Percentiles rank a stretch among this genome's conserved stretches.
phyloP scores from a whole-genome alignment of 2,888 invertebrate species.

The Oscheius sp. region DNA sequence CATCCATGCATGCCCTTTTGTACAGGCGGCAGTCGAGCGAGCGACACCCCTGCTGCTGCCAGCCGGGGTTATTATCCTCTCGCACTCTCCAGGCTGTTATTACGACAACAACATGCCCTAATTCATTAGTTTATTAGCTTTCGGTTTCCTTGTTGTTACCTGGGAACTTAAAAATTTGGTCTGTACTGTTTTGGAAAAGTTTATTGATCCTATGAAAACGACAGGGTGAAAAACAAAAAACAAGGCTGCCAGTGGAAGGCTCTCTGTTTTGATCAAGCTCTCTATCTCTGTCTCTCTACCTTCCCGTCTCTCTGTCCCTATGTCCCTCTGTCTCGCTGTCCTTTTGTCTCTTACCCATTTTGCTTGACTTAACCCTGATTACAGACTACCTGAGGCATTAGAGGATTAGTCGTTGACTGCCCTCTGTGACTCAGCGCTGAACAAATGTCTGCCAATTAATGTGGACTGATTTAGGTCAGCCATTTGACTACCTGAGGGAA shows the following conservation, averaged over 20 bases:
- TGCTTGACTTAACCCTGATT: not conserved
- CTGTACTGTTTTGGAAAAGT: no score
- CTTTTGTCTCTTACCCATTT: no score
- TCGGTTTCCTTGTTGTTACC: not conserved
- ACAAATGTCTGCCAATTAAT: constrained; percentile 30
- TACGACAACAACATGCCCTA: constrained; percentile 25
- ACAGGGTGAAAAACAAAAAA: no score
- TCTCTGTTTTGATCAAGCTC: no score
- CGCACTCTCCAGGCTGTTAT: not conserved
- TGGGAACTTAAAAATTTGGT: no score
- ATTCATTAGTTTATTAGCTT: constrained; percentile 18
- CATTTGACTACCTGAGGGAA: not conserved
- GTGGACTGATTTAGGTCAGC: constrained; percentile 29
- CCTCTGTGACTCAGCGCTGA: not conserved
- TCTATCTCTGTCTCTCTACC: no score
- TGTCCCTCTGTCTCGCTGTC: no score
- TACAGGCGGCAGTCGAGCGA: not conserved
- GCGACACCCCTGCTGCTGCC: constrained; percentile 14
- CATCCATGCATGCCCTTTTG: constrained; percentile 28
- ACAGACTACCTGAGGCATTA: constrained; percentile 11
- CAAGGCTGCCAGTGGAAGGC: no score
- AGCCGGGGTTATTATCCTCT: constrained; percentile 15
- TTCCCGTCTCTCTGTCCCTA: no score
- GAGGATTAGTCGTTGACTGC: constrained; percentile 17
- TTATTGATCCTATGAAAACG: no score